These are phyloP conservation scores for Gavialis gangeticus DNA, from an alignment of 2,113 vertebrate species.

Conservation along the genomic window DNA sequence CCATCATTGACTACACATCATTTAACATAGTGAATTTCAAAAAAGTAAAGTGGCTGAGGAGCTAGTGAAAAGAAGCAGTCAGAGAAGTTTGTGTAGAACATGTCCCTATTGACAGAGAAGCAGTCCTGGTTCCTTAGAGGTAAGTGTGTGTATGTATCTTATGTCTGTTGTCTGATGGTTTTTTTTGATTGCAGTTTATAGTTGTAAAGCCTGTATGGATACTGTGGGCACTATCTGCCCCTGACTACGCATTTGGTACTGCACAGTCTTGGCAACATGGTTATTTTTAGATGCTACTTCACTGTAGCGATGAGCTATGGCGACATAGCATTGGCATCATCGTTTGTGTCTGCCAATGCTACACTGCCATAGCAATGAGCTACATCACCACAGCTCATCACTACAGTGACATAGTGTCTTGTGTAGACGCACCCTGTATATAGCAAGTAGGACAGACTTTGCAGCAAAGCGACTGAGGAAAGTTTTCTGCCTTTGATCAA, in stretches of 20 bases:
- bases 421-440: no score
- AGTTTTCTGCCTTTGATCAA: not conserved
- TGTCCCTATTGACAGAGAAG: not conserved
- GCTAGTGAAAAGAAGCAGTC: not conserved
- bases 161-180: not conserved
- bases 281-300: no score
- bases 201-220: not conserved
- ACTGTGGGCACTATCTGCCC: no score
- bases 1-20: not conserved
- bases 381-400: no score
- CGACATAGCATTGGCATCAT: no score
- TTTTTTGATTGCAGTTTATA: not conserved
- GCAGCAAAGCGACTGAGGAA: not conserved
- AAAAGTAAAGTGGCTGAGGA: conserved; percentile 10
- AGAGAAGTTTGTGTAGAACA: not conserved
- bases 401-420: no score
- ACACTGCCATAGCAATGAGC: no score
- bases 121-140: accelerated
- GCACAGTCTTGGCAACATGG: no score
- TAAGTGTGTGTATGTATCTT: not conserved
- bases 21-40: not conserved
- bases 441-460: not conserved
- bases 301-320: no score
- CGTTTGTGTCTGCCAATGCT: no score
- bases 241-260: no score